phyloP scores from a whole-genome alignment of 1,140 invertebrate species.

The Hylaeus anthracinus region DNA sequence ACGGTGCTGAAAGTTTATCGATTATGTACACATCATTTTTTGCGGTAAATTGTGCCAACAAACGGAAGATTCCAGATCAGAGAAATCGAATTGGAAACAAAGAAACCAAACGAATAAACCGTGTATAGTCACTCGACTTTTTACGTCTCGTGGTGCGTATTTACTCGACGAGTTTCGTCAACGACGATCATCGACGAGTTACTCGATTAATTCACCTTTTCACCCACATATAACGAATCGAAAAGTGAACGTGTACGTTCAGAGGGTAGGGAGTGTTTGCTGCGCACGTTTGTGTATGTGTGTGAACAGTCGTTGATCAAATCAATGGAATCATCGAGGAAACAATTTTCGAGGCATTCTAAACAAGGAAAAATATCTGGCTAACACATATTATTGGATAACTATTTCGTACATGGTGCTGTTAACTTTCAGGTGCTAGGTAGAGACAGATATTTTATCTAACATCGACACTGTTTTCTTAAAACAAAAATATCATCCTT shows the following conservation, averaged over 20 bases:
- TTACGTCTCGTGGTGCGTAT: conserved; percentile 27
- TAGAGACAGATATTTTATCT: too few species aligned
- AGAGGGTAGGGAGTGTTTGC: conserved; percentile 2
- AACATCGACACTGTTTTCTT: too few species aligned
- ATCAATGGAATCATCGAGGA: too few species aligned
- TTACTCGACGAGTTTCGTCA: conserved; percentile 15
- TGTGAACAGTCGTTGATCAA: not conserved
- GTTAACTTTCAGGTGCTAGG: too few species aligned
- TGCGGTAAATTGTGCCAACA: conserved; percentile 64
- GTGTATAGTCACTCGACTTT: conserved; percentile 50
- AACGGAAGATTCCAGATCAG: conserved; percentile 32
- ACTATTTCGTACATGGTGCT: too few species aligned
- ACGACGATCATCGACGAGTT: conserved; percentile 12
- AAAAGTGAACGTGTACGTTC: conserved; percentile 41
- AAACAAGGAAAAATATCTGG: too few species aligned
- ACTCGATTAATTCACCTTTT: conserved; percentile 21
- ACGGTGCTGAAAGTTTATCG: conserved; percentile 62
- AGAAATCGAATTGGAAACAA: conserved; percentile 1
- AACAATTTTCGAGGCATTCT: too few species aligned
- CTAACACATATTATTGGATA: too few species aligned
- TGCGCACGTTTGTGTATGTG: not conserved
- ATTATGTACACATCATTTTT: conserved; percentile 67
- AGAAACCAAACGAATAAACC: conserved; percentile 41
- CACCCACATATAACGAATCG: conserved; percentile 7
- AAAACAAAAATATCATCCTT: too few species aligned